Evolutionary conservation across 2,797 vertebrate species (phyloP).

Genomic region (Amazonetta brasiliensis): DNA sequence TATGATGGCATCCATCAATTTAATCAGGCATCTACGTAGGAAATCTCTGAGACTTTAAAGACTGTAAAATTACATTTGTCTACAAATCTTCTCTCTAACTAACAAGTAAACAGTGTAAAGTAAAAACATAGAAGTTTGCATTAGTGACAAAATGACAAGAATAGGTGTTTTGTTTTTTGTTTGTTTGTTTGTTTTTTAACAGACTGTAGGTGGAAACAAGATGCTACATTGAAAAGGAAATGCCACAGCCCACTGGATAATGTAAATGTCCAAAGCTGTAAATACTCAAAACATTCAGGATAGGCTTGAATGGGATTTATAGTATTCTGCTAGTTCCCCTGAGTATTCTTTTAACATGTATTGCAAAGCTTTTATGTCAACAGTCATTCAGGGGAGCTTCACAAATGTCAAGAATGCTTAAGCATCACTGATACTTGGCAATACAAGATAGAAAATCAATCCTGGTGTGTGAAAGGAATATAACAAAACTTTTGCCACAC

Average conservation of each 20-base stretch:
- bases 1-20: neutral
- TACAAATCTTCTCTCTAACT: neutral
- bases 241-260: neutral
- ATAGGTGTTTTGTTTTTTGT: neutral
- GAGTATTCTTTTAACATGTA: neutral
- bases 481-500: neutral
- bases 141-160: neutral
- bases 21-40: neutral
- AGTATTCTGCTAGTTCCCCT: neutral
- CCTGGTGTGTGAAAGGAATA: neutral
- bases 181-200: neutral
- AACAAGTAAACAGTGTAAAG: neutral
- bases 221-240: neutral
- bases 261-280: neutral
- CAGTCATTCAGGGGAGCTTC: neutral
- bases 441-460: neutral
- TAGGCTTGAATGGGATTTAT: neutral
- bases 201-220: neutral
- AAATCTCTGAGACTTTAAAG: neutral
- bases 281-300: neutral
- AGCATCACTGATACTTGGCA: neutral
- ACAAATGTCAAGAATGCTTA: conserved; percentile 29
- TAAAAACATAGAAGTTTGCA: neutral
- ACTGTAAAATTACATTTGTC: neutral
- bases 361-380: conserved; percentile 22